Percentiles rank a stretch among this genome's conserved stretches.
phyloP scores from a whole-genome alignment of 2,797 vertebrate genomes.

The Phaenicophaeus curvirostris region DNA sequence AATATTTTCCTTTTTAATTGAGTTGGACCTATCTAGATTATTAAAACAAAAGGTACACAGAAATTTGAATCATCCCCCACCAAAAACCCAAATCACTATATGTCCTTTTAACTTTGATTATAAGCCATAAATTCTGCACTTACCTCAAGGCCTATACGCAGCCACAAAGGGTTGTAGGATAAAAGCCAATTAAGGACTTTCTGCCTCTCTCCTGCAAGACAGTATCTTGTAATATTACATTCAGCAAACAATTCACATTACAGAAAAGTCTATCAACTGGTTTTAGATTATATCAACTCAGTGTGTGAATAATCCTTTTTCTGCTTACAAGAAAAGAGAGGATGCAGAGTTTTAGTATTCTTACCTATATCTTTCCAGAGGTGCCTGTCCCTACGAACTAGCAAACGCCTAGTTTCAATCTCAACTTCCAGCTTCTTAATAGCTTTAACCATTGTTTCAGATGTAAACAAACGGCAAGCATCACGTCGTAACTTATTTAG shows the following conservation, averaged over 20 bases:
- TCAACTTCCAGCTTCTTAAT: slow-evolving; percentile 91
- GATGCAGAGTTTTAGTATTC: neutral
- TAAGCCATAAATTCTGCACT: neutral
- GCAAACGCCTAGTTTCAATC: slow-evolving; percentile 86
- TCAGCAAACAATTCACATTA: neutral
- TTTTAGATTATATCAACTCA: neutral
- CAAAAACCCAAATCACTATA: neutral
- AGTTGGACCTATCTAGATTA: neutral
- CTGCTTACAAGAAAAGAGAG: neutral
- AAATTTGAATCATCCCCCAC: neutral
- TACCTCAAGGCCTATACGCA: slow-evolving; percentile 95
- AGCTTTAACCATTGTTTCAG: slow-evolving; percentile 86
- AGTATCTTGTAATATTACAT: neutral
- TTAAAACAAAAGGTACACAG: neutral
- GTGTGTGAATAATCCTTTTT: neutral
- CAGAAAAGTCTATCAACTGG: neutral
- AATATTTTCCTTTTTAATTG: neutral
- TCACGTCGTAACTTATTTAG: slow-evolving; percentile 88
- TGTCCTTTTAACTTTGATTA: neutral
- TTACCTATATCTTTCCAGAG: slow-evolving; percentile 97
- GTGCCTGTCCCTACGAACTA: slow-evolving; percentile 91
- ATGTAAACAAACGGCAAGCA: slow-evolving; percentile 89
- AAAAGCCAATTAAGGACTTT: slow-evolving; percentile 94
- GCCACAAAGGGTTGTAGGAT: slow-evolving; percentile 94
- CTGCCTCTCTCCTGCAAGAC: slow-evolving; percentile 86